Evolutionary conservation across 1,140 invertebrate species (phyloP).

Genomic region (Archegozetes longisetosus): DNA sequence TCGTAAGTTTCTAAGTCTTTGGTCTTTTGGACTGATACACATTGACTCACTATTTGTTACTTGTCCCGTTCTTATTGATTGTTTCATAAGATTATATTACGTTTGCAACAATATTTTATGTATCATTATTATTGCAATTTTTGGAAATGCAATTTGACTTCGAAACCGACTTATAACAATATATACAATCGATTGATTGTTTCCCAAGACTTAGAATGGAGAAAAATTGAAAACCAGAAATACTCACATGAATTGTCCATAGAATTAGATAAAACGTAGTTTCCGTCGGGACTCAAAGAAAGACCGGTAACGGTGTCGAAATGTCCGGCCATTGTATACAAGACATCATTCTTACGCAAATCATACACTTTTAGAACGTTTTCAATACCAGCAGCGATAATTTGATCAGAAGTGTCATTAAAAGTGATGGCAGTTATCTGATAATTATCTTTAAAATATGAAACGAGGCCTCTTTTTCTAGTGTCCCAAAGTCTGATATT

Average conservation of each 20-base stretch:
- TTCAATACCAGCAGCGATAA: constrained; percentile 80
- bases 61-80: no score
- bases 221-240: no score
- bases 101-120: no score
- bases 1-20: no score
- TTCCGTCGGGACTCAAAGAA: constrained; percentile 80
- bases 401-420: constrained; percentile 85
- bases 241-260: constrained; percentile 74
- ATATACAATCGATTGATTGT: no score
- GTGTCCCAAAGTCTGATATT: constrained; percentile 69
- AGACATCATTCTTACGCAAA: constrained; percentile 67
- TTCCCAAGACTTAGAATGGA: no score
- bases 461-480: constrained; percentile 60
- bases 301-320: constrained; percentile 89
- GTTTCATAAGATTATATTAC: no score
- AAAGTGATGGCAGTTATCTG: constrained; percentile 81
- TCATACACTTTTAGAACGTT: constrained; percentile 99
- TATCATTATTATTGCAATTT: no score
- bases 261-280: constrained; percentile 78
- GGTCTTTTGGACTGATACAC: no score
- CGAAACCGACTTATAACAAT: no score
- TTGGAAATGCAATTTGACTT: no score
- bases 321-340: constrained; percentile 72
- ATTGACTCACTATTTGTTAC: no score
- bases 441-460: constrained; percentile 64